Evolutionary conservation across 2,113 vertebrate genomes (phyloP), one percentile per base, ranked within the genome.

Genomic region (Reinhardtius hippoglossoides): DNA sequence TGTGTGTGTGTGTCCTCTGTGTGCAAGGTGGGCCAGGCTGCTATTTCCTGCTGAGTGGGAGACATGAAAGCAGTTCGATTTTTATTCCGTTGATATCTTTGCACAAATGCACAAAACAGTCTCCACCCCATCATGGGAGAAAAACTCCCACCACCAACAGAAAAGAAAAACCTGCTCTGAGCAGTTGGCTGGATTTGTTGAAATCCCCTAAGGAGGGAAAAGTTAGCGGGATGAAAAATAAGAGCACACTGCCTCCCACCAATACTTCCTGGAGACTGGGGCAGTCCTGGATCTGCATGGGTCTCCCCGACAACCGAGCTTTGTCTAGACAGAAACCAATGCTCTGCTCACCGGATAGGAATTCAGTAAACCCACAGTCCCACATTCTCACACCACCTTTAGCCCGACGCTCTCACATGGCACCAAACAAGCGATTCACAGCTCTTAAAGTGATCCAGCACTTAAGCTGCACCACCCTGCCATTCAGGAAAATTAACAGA

Each of bases 241-340:
- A 57, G 23, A 35, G 46, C 15, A 35, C 31, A 42, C 79, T 54
- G 67, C 79, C 76, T 85, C 77, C 81, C 81, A 84, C 87, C 70
- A 76, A 68, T 64, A 76, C 86, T 92, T 90, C 88, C 88, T 87
- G 84, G 66, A 83, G 77, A 86, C 88, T 2, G 78, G 57, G 78
- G 84, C 89, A 69, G 84, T 85, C 73, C 88, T 88, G 71, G 66
- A 81, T 85, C 70, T 80, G 80, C 78, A 70, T 8, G 67, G 77
- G 76, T 88, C 87, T 90, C 87, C 82, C 74, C 70, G 81, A 90
- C 86, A 90, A 87, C 90, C 80, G 80, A 85, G 87, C 89, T 91
- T 86, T 88, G 92, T 94, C 92, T 93, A 92, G 87, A 93, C 88
- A 86, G 82, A 86, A 85, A 90, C 81, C 87, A 85, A 81, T 63